Base-by-base conservation (phyloP, 2,797 vertebrate genomes). In the Staurois parvus region DNA sequence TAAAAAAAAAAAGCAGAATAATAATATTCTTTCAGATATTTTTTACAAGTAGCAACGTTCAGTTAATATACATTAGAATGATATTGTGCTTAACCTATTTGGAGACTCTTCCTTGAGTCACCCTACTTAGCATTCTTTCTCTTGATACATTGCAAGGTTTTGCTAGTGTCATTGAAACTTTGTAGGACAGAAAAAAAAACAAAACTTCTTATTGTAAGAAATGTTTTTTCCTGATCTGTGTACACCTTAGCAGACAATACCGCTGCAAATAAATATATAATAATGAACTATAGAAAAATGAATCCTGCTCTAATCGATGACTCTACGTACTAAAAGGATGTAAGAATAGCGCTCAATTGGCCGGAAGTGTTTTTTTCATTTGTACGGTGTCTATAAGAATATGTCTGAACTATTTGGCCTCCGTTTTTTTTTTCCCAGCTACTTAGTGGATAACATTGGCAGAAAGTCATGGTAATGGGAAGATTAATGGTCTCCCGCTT, bases 161-260 rank as follows among this genome's bases (percentile, higher is more conserved):
- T 48, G 66, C 48, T 34, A 28, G 29, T 42, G 68, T 28, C 12
- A 34, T 34, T 66, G n/a, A 5, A 56, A 84, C 24, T 72, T 69
- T 37, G 21, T 52, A 1, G 37, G 30, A 48, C 42, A 42, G 17
- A 13, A 13, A 52, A 52, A 52, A 52, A 52, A 52, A 52, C n/a
- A 21, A 68, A 68, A 40, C 17, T 26, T 9, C 29, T 72, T 42
- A 30, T 77, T 73, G 15, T 29, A 10, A 3, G 32, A 56, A 8
- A 30, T 69, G 6, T 21, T 68, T n/a, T 85, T 76, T 24, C 78
- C 76, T 85, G 78, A 81, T 81, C 84, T 85, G 30, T 70, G 29
- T 24, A 48, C 13, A n/a, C n/a, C 26, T 68, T 32, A 26, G 30
- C 17, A 42, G 48, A 40, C 68, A 73, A 74, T 70, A 76, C 45